A percentile compares a stretch with the other conserved stretches of the same genome.
Evolutionary conservation across 2,113 vertebrate species (phyloP).

Genomic region (Cyphomyrus plagiostoma): DNA sequence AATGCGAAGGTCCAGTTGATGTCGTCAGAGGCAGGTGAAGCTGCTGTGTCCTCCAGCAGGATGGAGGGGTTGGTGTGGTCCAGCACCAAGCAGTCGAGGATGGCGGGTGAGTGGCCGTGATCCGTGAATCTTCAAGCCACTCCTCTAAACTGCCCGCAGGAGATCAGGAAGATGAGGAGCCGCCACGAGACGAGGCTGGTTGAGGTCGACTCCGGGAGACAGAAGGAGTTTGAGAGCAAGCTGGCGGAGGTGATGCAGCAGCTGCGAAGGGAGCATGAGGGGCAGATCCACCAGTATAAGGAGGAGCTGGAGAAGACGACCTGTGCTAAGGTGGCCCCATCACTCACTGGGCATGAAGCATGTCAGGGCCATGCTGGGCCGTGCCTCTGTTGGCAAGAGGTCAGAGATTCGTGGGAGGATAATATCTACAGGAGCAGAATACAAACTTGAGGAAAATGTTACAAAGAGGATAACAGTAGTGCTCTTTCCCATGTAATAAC

Average conservation of each 20-base stretch:
- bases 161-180: constrained; percentile 58
- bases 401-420: background rate
- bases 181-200: constrained; percentile 59
- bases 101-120: background rate
- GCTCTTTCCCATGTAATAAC: background rate
- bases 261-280: constrained; percentile 63
- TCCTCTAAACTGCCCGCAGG: constrained; percentile 42
- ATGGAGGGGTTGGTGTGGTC: background rate
- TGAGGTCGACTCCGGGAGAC: constrained; percentile 60
- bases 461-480: background rate
- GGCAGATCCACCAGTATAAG: constrained; percentile 70
- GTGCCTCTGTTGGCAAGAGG: background rate
- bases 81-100: background rate
- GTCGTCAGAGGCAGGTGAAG: background rate
- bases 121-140: background rate
- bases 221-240: constrained; percentile 65
- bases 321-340: constrained; percentile 55
- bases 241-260: constrained; percentile 58
- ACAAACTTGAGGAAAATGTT: background rate
- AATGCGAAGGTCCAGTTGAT: background rate
- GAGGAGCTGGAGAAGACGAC: constrained; percentile 67
- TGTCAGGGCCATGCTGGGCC: background rate
- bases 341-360: background rate
- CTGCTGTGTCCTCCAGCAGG: background rate
- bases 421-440: background rate